Conservation (phyloP, 1,140 invertebrate species). For the Caenorhabditis briggsae region DNA sequence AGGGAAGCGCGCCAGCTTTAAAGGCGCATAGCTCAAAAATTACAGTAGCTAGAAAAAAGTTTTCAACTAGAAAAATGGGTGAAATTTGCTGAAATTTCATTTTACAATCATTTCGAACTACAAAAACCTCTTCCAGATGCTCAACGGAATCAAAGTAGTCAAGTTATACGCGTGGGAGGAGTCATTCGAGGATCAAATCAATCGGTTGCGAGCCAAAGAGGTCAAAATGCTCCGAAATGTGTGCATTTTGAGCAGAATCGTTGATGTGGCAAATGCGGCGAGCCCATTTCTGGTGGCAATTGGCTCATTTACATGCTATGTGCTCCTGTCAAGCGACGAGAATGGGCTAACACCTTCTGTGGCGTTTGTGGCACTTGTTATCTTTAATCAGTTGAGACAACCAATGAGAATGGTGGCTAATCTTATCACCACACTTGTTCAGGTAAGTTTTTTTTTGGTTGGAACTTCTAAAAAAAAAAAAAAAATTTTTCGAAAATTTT, state of each 20-base stretch:
- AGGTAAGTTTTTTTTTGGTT: background rate
- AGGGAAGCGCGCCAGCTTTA: too few species aligned
- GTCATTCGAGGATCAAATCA: conserved; percentile 61
- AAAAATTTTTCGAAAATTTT: too few species aligned
- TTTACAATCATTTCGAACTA: too few species aligned
- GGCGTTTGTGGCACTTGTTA: conserved; percentile 82
- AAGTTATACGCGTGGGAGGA: conserved; percentile 65
- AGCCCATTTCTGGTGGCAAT: conserved; percentile 36
- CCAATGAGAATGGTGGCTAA: conserved; percentile 61
- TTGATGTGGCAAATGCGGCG: conserved; percentile 35
- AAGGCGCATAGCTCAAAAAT: too few species aligned
- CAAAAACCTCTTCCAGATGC: conserved; percentile 1
- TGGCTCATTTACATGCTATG: conserved; percentile 38
- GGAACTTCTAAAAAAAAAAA: too few species aligned
- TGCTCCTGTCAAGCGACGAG: conserved; percentile 3
- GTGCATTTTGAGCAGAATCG: conserved; percentile 33
- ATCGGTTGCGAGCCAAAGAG: conserved; percentile 53
- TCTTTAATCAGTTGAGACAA: conserved; percentile 81
- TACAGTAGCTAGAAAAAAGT: too few species aligned
- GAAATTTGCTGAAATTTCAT: too few species aligned
- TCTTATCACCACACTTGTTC: conserved; percentile 55
- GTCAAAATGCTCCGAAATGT: conserved; percentile 44
- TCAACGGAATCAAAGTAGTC: conserved; percentile 57
- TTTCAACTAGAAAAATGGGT: too few species aligned
- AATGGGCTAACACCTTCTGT: conserved; percentile 80